Base-by-base conservation (phyloP, 1,140 invertebrate genomes). In the Ceratosolen solmsi region DNA sequence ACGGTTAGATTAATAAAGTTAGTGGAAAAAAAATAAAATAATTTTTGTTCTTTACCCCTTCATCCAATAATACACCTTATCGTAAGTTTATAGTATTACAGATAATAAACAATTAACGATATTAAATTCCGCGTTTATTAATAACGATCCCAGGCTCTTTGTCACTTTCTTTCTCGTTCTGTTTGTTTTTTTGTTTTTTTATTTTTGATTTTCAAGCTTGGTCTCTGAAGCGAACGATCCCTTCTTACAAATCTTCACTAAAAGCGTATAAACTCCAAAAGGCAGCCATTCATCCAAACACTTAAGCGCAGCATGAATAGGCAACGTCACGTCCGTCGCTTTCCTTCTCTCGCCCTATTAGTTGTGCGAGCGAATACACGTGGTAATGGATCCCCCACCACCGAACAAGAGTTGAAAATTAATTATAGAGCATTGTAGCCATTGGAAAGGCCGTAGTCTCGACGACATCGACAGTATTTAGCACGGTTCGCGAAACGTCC, bases 381-480 rank as follows among this genome's bases (percentile, higher is more conserved):
- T 86, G 85, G 83, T 86, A 87, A 86, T 86, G 84, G 85, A 87
- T 87, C 86, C 84, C 81, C 79, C 63, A 49, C 46, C 72, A 30
- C 25, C 17, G 60, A 36, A 56, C 77, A 85, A 87, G 85, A 86
- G 87, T 84, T 85, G 85, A 83, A 87, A 88, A 88, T 88, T 88
- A 87, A 88, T 88, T 88, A 88, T 87, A 87, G 87, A 86, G 84
- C 84, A 82, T 68, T 83, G 83, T 84, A 87, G 80, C 83, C 84
- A 86, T 83, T 83, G 84, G 82, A 80, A 84, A 85, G 84, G 1
- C 51, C 46, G 79, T 58, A 83, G 77, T 60, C 20, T 49, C 51
- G 17, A 27, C 22, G 63, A 33, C 15, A 11, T 7, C 33, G 70
- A n/a, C 17, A 27, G 33, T 68, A 41, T 54, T 73, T 74, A 74